Percentiles rank a stretch among this genome's conserved stretches.
Evolutionary conservation across 2,888 invertebrate genomes (phyloP).

Genomic region (Sinodicranocentrus sp.): DNA sequence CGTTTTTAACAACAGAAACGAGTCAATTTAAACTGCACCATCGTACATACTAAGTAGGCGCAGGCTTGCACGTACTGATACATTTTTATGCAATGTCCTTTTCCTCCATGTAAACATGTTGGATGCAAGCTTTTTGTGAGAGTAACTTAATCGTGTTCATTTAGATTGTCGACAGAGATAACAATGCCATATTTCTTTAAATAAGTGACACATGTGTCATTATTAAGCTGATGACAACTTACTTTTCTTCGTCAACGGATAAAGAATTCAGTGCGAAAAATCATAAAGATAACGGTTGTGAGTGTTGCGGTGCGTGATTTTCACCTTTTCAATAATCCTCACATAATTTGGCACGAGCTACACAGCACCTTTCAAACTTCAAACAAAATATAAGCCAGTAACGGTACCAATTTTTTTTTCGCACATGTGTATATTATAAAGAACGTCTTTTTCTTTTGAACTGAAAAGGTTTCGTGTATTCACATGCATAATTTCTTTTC

Average conservation of each 20-base stretch:
- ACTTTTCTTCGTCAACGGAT: constrained; percentile 22
- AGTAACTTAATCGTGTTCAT: constrained; percentile 53
- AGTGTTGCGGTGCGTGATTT: constrained; percentile 11
- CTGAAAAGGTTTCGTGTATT: too few species aligned
- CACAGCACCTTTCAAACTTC: too few species aligned
- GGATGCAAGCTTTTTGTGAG: too few species aligned
- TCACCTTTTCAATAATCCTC: constrained; percentile 16
- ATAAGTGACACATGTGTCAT: constrained; percentile 54
- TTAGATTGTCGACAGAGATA: constrained; percentile 51
- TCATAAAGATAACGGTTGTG: constrained; percentile 20
- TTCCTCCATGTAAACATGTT: not conserved
- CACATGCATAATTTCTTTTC: too few species aligned
- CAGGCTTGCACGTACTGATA: not conserved
- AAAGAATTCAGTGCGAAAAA: constrained; percentile 27
- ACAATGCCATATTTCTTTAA: constrained; percentile 25
- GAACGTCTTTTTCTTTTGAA: too few species aligned
- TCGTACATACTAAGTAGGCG: not conserved
- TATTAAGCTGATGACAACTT: constrained; percentile 53
- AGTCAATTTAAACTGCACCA: constrained; percentile 53
- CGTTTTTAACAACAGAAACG: constrained; percentile 40
- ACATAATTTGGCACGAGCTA: too few species aligned
- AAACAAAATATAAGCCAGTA: too few species aligned
- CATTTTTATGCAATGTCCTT: constrained; percentile 37
- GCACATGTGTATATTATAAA: too few species aligned
- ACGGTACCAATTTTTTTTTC: too few species aligned